phyloP scores from a whole-genome alignment of 2,113 vertebrate genomes.

The Cisticola juncidis region DNA sequence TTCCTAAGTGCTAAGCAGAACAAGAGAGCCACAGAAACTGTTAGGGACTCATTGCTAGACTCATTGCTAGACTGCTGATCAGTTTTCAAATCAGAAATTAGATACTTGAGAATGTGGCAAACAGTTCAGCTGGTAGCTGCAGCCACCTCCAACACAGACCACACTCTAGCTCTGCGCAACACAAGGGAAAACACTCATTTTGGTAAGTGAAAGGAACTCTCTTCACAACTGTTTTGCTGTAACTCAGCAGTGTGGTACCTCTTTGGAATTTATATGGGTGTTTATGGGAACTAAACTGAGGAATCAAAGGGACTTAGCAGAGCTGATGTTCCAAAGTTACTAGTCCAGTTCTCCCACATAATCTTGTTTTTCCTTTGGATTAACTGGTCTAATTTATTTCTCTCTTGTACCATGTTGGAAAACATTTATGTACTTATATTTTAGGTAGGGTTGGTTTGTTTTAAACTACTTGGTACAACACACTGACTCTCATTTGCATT shows the following conservation, averaged over 20 bases:
- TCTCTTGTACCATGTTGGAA: neutral
- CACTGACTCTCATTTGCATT: neutral
- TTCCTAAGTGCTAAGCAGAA: neutral
- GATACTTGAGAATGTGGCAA: neutral
- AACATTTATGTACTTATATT: neutral
- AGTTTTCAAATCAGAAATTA: neutral
- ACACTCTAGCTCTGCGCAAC: neutral
- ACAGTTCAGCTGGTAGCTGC: neutral
- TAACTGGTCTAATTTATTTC: neutral
- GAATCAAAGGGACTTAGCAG: neutral
- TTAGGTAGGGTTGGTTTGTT: neutral
- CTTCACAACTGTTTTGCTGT: neutral
- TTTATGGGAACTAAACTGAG: neutral
- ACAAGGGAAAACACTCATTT: neutral
- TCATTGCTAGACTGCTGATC: neutral
- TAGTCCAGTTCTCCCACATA: neutral
- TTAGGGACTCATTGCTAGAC: neutral
- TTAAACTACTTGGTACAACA: neutral
- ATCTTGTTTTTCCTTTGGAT: neutral
- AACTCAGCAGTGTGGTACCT: neutral
- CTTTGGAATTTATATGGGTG: neutral
- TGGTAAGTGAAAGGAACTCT: neutral
- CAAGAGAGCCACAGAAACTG: neutral
- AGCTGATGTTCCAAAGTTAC: neutral
- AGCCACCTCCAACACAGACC: neutral